Base-by-base conservation (phyloP, 2,797 vertebrate species). In the Scyliorhinus canicula region DNA sequence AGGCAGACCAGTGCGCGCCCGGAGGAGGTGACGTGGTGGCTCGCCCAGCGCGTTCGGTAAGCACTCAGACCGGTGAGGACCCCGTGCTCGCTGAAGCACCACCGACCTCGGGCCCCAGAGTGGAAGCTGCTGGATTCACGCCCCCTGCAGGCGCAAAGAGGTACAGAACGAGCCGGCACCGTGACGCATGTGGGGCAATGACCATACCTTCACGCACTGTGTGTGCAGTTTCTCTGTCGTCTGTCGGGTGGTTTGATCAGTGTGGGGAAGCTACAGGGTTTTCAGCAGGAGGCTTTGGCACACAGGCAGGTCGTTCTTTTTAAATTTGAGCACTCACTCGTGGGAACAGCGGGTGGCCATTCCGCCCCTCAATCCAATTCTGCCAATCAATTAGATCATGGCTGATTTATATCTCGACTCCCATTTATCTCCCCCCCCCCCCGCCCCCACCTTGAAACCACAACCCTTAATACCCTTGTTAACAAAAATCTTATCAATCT, bases 81-180 rank as follows among this genome's bases (percentile, higher is more conserved):
- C 69, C 50, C 88, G 31, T 95, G 95, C 69, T 60, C 28, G 47
- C 95, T 82, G 96, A 95, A 95, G 60, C 95, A 67, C 95, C 95
- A 57, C 63, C 95, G 7, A 40, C 95, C 52, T 28, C 93, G 52
- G 95, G 95, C n/a, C 16, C 95, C n/a, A 28, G 93, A 74, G 11
- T 95, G 69, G 96, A 96, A 96, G 97, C 95, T 96, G 96, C 60
- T 96, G 44, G 69, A 6, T 71, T 79, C 21, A n/a, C 1, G 28
- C 11, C 95, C 8, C 9, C 95, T 93, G 21, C 57, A 91, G 55
- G 16, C 16, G 44, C 31, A 11, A 6, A 74, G 93, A 94, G 93
- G 93, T 94, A 94, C 16, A 35, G 65, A 31, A 74, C 0, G 28
- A 52, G 26, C 0, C 44, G 14, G 0, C 28, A 12, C 55, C 3